These are phyloP conservation scores for Patiria miniata DNA, from an alignment of 35 echinoderm and acorn worm genomes.

Conservation along the genomic window DNA sequence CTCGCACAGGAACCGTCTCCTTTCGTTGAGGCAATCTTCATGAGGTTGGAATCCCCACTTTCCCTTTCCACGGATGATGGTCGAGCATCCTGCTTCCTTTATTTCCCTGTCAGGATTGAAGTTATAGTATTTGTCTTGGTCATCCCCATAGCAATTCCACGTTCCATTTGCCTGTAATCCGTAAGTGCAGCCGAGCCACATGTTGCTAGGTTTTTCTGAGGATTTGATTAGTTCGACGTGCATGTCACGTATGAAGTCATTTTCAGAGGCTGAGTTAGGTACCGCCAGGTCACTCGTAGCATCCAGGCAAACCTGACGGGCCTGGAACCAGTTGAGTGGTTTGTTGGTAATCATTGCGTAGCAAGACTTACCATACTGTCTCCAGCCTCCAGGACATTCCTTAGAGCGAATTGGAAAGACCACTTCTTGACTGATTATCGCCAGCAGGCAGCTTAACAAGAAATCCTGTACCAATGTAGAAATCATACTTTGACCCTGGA, in stretches of 20 bases:
- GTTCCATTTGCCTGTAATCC: not conserved
- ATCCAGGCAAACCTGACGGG: constrained; percentile 5
- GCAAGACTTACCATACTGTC: not conserved
- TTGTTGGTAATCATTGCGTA: not conserved
- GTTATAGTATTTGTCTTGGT: not conserved
- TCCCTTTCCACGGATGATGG: not conserved
- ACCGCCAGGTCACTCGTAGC: not conserved
- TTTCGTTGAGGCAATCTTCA: not conserved
- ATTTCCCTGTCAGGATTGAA: not conserved
- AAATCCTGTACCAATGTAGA: too few species aligned
- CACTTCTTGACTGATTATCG: not conserved
- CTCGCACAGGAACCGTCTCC: not conserved
- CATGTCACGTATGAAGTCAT: not conserved
- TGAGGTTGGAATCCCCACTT: too few species aligned
- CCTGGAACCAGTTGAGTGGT: constrained; percentile 10
- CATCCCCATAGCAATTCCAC: not conserved
- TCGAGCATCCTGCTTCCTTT: not conserved
- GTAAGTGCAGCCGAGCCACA: not conserved
- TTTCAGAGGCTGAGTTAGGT: not conserved
- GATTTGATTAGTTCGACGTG: not conserved
- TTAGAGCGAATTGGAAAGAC: not conserved
- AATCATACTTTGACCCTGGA: too few species aligned
- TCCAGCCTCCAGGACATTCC: not conserved
- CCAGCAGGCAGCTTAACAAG: not conserved
- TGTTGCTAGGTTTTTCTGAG: not conserved